Evolutionary conservation across 2,888 invertebrate species (phyloP).

Genomic region (Slavum lentiscoides): DNA sequence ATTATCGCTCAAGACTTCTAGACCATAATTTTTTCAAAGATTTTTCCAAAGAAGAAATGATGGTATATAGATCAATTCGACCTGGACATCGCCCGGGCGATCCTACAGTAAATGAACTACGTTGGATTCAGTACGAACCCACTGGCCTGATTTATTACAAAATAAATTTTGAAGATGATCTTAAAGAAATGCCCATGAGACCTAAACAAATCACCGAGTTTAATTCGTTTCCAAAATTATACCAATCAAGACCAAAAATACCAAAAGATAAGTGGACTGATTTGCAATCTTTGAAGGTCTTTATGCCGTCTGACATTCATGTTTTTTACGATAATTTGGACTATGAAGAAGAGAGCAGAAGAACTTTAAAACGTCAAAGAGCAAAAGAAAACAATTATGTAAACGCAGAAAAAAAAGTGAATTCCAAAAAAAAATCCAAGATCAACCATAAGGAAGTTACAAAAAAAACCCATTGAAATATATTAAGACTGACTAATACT

Average conservation of each 20-base stretch:
- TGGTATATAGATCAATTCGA: slow-evolving; percentile 8
- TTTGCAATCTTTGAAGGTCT: neutral
- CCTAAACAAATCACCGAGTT: neutral
- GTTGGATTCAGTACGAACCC: slow-evolving; percentile 16
- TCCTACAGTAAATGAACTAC: slow-evolving; percentile 7
- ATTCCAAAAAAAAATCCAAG: too few species aligned
- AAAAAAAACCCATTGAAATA: too few species aligned
- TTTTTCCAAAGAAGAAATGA: slow-evolving; percentile 4
- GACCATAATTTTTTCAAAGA: slow-evolving; percentile 17
- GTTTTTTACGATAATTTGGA: too few species aligned
- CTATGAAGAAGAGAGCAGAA: too few species aligned
- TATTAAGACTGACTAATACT: too few species aligned
- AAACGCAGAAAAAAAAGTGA: too few species aligned
- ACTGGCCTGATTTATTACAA: slow-evolving; percentile 12
- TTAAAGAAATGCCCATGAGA: neutral
- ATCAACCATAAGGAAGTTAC: too few species aligned
- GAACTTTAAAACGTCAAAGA: too few species aligned
- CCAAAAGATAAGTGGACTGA: slow-evolving; percentile 12
- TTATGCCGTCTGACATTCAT: neutral
- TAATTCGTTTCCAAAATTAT: slow-evolving; percentile 13
- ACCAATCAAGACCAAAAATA: neutral
- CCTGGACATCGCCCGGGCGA: slow-evolving; percentile 1
- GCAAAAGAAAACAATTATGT: too few species aligned
- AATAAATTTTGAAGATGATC: slow-evolving; percentile 14
- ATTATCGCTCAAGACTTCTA: slow-evolving; percentile 8